Percentiles rank a stretch among this genome's conserved stretches.
Conservation (phyloP, 2,113 vertebrate genomes). For the Drymodes brunneopygia region DNA sequence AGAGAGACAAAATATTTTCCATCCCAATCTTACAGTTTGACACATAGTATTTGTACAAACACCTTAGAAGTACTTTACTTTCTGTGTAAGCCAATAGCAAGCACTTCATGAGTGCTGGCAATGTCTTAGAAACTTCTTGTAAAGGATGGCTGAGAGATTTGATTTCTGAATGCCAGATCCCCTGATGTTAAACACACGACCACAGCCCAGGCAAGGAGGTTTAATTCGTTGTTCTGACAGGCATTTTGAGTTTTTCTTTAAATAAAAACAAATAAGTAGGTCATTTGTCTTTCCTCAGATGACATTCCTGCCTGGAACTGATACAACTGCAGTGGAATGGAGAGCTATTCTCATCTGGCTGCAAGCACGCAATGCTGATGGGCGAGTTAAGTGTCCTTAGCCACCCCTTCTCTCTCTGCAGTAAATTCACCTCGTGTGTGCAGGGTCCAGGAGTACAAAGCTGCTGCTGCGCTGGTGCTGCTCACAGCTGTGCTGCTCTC, state of each 20-base stretch:
- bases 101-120: not conserved
- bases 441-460: not conserved
- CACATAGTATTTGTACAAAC: not conserved
- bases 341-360: constrained; percentile 7
- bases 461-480: fast-evolving
- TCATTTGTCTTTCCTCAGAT: constrained; percentile 36
- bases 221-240: not conserved
- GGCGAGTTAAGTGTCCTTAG: constrained; percentile 11
- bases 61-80: not conserved
- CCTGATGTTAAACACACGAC: not conserved
- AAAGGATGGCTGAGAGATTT: not conserved
- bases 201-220: not conserved
- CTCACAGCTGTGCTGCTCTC: not conserved
- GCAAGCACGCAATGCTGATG: constrained; percentile 19
- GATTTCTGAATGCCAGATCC: not conserved
- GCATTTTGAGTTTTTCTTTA: not conserved
- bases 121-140: not conserved
- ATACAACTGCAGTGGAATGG: not conserved
- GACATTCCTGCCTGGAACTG: constrained; percentile 1
- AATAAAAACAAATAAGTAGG: not conserved
- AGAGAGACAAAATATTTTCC: not conserved
- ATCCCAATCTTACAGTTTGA: not conserved
- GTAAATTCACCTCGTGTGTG: not conserved
- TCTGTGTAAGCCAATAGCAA: not conserved
- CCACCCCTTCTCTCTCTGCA: not conserved